Conservation (phyloP, 2,797 vertebrate species). For the Xiphorhynchus erythropygius region DNA sequence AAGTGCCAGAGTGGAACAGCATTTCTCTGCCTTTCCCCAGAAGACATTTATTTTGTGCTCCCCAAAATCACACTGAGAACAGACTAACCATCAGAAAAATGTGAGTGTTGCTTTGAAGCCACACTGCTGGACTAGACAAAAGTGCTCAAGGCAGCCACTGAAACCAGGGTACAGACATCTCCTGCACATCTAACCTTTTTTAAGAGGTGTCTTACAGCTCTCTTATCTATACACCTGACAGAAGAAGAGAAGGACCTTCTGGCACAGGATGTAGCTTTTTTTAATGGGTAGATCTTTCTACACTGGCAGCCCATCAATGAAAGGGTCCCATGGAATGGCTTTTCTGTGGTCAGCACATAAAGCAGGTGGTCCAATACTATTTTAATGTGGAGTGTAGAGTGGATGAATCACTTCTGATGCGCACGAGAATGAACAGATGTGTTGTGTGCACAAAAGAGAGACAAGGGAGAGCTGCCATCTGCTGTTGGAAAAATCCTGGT, state of each 20-base stretch:
- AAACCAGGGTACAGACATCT: not conserved
- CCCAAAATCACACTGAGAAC: not conserved
- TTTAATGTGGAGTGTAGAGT: not conserved
- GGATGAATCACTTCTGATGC: not conserved
- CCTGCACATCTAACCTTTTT: not conserved
- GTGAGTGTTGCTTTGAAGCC: not conserved
- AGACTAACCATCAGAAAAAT: not conserved
- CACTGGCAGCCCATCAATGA: not conserved
- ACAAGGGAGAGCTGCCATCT: conserved; percentile 63
- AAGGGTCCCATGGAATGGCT: not conserved
- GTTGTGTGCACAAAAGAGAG: not conserved
- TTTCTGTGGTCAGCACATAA: not conserved
- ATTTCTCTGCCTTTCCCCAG: not conserved
- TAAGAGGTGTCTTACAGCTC: not conserved
- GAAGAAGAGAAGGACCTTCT: not conserved
- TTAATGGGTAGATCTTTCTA: not conserved
- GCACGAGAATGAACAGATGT: not conserved
- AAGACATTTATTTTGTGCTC: not conserved
- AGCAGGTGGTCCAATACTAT: not conserved
- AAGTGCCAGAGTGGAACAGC: not conserved
- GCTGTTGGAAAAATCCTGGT: conserved; percentile 35
- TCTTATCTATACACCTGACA: not conserved
- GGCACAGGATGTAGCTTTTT: not conserved
- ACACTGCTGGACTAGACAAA: not conserved
- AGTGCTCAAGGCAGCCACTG: not conserved